Evolutionary conservation across 2,797 vertebrate genomes (phyloP).

Genomic region (Spea hammondii): DNA sequence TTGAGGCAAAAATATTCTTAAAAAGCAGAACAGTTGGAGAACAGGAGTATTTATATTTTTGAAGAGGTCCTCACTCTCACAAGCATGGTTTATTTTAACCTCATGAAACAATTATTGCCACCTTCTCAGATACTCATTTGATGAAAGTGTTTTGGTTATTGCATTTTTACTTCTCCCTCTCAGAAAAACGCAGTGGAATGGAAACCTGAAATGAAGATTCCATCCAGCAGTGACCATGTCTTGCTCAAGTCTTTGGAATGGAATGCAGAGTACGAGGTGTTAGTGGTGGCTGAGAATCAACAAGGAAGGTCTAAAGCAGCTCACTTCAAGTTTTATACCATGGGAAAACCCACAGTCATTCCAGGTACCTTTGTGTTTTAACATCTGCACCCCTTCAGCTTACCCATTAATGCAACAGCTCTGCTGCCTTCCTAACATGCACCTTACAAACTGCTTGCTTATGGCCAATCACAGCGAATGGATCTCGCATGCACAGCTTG

Average conservation of each 20-base stretch:
- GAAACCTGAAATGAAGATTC: conserved; percentile 86
- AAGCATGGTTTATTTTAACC: too few relatives aligned
- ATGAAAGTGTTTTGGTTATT: too few relatives aligned
- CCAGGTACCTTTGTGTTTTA: conserved; percentile 78
- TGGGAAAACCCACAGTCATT: conserved; percentile 82
- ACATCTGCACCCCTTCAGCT: conserved; percentile 57
- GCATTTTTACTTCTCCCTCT: conserved; percentile 11
- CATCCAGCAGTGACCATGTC: conserved; percentile 78
- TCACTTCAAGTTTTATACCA: conserved; percentile 80
- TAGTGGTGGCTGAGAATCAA: conserved; percentile 89
- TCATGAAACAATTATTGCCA: too few relatives aligned
- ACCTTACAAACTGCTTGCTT: conserved; percentile 71
- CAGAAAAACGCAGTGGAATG: conserved; percentile 80
- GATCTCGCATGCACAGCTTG: conserved; percentile 63
- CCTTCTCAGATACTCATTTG: too few relatives aligned
- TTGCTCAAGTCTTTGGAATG: conserved; percentile 84
- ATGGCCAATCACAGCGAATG: conserved; percentile 62
- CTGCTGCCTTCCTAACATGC: conserved; percentile 65
- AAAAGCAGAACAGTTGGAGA: too few relatives aligned
- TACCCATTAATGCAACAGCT: conserved; percentile 64
- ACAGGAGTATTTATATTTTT: too few relatives aligned
- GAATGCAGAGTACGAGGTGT: conserved; percentile 89
- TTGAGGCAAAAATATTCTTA: too few relatives aligned
- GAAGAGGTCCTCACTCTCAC: too few relatives aligned
- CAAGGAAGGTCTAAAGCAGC: conserved; percentile 90